Conservation (phyloP, 2,113 vertebrate genomes). For the Tyto alba region DNA sequence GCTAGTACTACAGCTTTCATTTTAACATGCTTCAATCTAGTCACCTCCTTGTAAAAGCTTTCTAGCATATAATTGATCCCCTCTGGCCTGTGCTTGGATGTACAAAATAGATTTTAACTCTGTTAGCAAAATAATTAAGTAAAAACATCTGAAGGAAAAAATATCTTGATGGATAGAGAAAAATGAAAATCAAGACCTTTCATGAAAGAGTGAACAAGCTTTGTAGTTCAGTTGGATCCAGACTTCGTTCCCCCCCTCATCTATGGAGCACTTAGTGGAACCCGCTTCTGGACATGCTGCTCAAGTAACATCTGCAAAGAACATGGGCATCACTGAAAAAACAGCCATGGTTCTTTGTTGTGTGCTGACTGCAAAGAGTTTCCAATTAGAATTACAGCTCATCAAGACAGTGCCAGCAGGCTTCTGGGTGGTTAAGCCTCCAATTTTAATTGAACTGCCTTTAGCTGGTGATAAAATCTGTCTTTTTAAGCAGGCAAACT, state of each 20-base stretch:
- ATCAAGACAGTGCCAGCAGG: neutral
- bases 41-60: neutral
- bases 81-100: neutral
- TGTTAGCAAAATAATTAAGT: neutral
- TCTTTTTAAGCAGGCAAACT: constrained; percentile 29
- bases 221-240: neutral
- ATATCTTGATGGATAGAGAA: neutral
- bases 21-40: neutral
- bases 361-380: neutral
- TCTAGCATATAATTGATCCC: neutral
- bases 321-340: neutral
- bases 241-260: neutral
- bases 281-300: rapidly evolving
- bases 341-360: neutral
- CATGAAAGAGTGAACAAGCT: neutral
- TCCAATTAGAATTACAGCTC: neutral
- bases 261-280: neutral
- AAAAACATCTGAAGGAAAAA: neutral
- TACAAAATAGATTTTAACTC: neutral
- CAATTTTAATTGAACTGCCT: constrained; percentile 50
- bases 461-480: constrained; percentile 42
- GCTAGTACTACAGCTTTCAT: neutral
- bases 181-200: neutral
- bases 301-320: neutral
- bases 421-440: neutral